phyloP scores from a whole-genome alignment of 2,113 vertebrate genomes.

The Atrichornis clamosus region DNA sequence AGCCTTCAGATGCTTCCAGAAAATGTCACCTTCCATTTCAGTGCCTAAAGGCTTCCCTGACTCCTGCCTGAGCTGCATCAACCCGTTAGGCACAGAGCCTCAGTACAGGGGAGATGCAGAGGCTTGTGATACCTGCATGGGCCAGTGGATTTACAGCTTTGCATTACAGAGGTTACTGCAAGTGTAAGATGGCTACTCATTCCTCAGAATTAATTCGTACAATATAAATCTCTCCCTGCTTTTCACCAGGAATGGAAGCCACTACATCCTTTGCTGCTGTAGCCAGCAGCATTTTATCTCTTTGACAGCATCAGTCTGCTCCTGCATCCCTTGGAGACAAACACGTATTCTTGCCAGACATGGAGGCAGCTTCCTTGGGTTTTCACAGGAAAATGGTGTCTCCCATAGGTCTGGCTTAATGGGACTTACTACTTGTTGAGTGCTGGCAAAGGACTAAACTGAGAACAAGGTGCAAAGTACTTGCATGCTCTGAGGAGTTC shows the following conservation, averaged over 20 bases:
- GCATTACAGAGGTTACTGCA: not conserved
- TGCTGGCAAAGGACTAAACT: not conserved
- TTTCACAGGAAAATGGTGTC: not conserved
- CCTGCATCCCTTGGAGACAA: not conserved
- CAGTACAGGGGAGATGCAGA: not conserved
- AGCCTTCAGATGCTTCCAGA: not conserved
- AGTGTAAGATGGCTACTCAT: not conserved
- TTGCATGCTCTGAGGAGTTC: not conserved
- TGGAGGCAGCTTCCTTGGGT: not conserved
- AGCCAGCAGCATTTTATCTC: not conserved
- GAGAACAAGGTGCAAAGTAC: not conserved
- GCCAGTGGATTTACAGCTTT: not conserved
- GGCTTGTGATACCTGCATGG: not conserved
- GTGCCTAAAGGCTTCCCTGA: not conserved
- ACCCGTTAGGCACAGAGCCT: not conserved
- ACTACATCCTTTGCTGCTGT: not conserved
- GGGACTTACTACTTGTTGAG: not conserved
- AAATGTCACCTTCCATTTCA: not conserved
- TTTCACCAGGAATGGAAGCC: not conserved
- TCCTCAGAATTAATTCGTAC: not conserved
- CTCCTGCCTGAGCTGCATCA: not conserved
- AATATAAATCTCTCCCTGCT: not conserved
- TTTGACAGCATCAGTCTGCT: accelerated
- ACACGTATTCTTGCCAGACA: not conserved
- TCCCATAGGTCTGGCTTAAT: not conserved